Percentiles rank a stretch among this genome's conserved stretches.
Conservation (phyloP, 2,888 invertebrate genomes). For the Cryptosula pallasiana region DNA sequence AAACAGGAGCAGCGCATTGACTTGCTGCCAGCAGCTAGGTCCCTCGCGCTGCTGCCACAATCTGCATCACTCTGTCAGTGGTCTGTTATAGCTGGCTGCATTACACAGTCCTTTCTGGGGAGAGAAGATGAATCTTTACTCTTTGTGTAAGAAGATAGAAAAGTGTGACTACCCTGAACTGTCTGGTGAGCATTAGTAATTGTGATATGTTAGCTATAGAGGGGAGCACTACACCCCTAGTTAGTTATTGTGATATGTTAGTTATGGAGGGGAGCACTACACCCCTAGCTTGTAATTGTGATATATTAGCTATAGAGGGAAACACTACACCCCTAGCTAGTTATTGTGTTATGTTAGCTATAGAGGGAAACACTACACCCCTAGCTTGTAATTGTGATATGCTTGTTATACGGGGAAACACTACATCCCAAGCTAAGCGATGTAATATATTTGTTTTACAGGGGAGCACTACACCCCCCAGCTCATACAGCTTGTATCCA, state of each 20-base stretch:
- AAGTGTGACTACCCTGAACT: constrained; percentile 63
- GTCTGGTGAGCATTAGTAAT: constrained; percentile 58
- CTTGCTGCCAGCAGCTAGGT: too few species aligned
- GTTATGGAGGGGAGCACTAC: constrained; percentile 6
- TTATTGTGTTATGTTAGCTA: background rate
- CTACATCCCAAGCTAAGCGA: too few species aligned
- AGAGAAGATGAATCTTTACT: constrained; percentile 62
- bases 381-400: too few species aligned
- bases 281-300: too few species aligned
- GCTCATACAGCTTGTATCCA: constrained; percentile 56
- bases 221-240: constrained; percentile 21
- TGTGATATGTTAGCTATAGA: background rate
- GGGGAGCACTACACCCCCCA: constrained; percentile 34
- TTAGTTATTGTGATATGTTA: too few species aligned
- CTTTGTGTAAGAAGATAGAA: constrained; percentile 61
- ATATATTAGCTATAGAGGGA: background rate
- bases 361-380: constrained; percentile 12
- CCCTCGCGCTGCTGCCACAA: too few species aligned
- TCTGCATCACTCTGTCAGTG: too few species aligned
- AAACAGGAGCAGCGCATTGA: too few species aligned
- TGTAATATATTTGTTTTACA: background rate
- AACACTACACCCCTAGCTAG: constrained; percentile 23
- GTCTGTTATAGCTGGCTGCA: constrained; percentile 61
- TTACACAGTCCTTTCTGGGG: constrained; percentile 64
- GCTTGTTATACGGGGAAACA: background rate